These are phyloP conservation scores for Pseudorectes ferrugineus DNA, from an alignment of 2,113 vertebrate genomes.

Conservation along the genomic window DNA sequence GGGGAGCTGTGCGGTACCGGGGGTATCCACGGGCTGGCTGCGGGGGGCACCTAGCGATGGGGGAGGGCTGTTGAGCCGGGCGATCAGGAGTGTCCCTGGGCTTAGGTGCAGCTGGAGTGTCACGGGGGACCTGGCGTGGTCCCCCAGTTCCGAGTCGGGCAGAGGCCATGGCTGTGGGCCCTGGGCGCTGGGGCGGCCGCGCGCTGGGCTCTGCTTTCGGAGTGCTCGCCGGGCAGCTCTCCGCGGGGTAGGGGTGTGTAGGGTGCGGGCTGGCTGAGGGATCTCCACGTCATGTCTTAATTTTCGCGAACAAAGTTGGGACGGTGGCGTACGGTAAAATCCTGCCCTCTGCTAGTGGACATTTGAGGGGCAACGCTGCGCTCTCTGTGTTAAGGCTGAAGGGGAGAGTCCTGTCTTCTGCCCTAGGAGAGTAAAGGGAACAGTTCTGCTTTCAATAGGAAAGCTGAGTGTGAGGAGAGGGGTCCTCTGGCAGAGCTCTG, in stretches of 20 bases:
- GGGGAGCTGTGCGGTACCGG: background rate
- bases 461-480: background rate
- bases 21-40: background rate
- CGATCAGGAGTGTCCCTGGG: background rate
- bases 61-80: too few relatives aligned
- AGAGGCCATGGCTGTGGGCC: background rate
- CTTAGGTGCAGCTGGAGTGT: background rate
- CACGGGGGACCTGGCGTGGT: background rate
- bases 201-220: background rate
- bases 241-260: fast-evolving
- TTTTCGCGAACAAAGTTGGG: background rate
- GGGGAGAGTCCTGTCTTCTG: background rate
- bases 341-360: background rate
- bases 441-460: background rate
- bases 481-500: background rate
- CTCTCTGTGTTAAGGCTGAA: background rate
- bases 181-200: too few relatives aligned
- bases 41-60: fast-evolving
- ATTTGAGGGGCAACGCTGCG: fast-evolving
- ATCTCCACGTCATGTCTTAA: too few relatives aligned
- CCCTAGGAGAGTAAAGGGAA: background rate
- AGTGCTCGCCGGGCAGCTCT: background rate
- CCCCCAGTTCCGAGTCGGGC: too few relatives aligned
- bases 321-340: fast-evolving
- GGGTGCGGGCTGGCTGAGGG: too few relatives aligned